These are phyloP conservation scores for Leptodactylus fallax DNA, from an alignment of 2,797 vertebrate genomes.

Conservation along the genomic window DNA sequence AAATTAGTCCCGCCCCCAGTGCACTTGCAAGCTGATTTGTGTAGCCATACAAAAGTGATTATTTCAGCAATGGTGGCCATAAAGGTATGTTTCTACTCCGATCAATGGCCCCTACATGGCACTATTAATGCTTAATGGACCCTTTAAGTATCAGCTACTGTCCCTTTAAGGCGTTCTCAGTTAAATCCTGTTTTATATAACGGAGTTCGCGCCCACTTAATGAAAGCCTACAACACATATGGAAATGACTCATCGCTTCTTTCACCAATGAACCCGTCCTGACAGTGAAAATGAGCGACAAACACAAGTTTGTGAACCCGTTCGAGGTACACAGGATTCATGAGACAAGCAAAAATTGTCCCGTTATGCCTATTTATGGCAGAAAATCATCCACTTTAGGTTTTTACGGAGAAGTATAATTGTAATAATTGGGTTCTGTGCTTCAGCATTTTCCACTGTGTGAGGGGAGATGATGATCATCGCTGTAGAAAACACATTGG, in stretches of 20 bases:
- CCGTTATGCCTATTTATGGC: background rate
- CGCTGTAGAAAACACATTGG: background rate
- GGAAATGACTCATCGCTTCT: constrained; percentile 24
- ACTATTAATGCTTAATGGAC: too few species aligned
- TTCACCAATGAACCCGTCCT: background rate
- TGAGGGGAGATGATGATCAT: background rate
- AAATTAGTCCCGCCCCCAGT: too few species aligned
- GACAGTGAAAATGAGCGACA: background rate
- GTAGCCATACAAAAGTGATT: too few species aligned
- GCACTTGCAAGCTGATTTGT: too few species aligned
- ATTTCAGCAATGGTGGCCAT: too few species aligned
- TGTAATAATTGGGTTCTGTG: background rate
- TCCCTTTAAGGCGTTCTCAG: constrained; percentile 11
- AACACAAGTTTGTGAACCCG: background rate
- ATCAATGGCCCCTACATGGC: too few species aligned
- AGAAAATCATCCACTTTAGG: background rate
- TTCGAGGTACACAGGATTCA: background rate
- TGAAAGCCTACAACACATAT: constrained; percentile 42
- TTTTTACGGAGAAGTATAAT: background rate
- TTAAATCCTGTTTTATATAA: background rate
- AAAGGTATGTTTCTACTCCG: too few species aligned
- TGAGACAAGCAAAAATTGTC: background rate
- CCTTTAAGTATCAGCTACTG: background rate
- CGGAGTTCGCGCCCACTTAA: background rate
- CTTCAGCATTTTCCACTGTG: background rate